A percentile compares a stretch with the other conserved stretches of the same genome.
These are phyloP conservation scores for Itoplectis maculator DNA, from an alignment of 2,888 invertebrate species.

Conservation along the genomic window DNA sequence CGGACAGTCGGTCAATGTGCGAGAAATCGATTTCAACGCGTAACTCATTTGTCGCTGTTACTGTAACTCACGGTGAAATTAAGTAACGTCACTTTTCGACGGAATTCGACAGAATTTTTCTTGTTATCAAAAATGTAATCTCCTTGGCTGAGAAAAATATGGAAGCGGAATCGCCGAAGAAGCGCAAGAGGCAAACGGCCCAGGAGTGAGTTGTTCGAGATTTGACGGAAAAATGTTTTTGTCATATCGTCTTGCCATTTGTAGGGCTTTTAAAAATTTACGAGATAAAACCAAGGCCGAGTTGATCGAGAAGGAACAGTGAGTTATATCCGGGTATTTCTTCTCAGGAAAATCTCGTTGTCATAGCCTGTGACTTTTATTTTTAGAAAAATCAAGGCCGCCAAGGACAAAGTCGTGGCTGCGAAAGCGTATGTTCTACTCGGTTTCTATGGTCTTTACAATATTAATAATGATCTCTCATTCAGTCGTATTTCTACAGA, in stretches of 20 bases:
- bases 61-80: conserved; percentile 8
- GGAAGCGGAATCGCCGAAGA: conserved; percentile 21
- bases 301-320: conserved; percentile 58
- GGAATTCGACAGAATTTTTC: conserved; percentile 28
- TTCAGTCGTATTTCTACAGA: conserved; percentile 27
- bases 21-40: conserved; percentile 3
- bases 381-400: conserved; percentile 60
- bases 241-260: conserved; percentile 21
- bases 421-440: conserved; percentile 43
- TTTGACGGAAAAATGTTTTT: background rate
- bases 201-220: conserved; percentile 59
- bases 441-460: background rate
- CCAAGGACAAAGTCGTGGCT: conserved; percentile 21
- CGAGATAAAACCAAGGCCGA: conserved; percentile 59
- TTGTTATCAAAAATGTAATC: background rate
- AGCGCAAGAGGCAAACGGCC: conserved; percentile 59
- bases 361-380: conserved; percentile 19
- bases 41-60: conserved; percentile 5
- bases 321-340: conserved; percentile 31
- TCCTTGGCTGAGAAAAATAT: conserved; percentile 3
- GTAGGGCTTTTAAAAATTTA: conserved; percentile 62
- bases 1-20: conserved; percentile 29
- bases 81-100: conserved; percentile 34
- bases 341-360: background rate
- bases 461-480: background rate